Base-by-base conservation (phyloP, 1,140 invertebrate genomes). In the Drosophila guanche region DNA sequence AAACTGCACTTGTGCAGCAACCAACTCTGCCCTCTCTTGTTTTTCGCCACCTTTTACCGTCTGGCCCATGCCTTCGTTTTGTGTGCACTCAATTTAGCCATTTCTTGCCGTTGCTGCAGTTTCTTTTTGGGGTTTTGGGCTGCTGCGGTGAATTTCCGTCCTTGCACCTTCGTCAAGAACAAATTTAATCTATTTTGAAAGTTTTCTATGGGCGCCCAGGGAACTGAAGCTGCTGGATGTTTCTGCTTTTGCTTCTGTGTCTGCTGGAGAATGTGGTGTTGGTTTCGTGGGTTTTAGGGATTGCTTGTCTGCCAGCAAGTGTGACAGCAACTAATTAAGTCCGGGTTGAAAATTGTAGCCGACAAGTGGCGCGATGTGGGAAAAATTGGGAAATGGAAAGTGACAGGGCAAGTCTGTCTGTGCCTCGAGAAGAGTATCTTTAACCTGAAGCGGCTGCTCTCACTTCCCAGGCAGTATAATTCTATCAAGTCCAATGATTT, bases 41-140 rank as follows among this genome's bases (percentile, higher is more conserved):
- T n/a, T n/a, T 41, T 23, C 10, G 20, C 43, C 14, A 5, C 25
- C 20, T 5, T 20, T n/a, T 14, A 8, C 16, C n/a, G 0, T 25
- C 7, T 29, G 22, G n/a, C 57, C 33, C 25, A 5, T 5, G 3
- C 33, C 10, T 37, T 37, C 10, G 3, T 37, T 75, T 56, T 81
- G 73, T 76, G 62, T 77, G 72, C 77, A 73, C 78, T 76, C 78
- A 76, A 81, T 81, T 81, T 81, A 53, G 78, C 73, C 57, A 73
- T 68, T 81, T 81, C 72, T 80, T 72, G 72, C 71, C 57, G 66
- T 66, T 70, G 16, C 59, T 41, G 63, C 57, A 57, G 45, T 63
- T 76, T 75, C 61, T 68, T 68, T 60, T 61, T 42, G 22, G 29
- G 25, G 16, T 41, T 40, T 55, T 37, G 52, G 60, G 46, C 59